Evolutionary conservation across 2,888 invertebrate genomes (phyloP), one percentile per base, ranked within the genome.

Genomic region (Eurytoma adleriae): DNA sequence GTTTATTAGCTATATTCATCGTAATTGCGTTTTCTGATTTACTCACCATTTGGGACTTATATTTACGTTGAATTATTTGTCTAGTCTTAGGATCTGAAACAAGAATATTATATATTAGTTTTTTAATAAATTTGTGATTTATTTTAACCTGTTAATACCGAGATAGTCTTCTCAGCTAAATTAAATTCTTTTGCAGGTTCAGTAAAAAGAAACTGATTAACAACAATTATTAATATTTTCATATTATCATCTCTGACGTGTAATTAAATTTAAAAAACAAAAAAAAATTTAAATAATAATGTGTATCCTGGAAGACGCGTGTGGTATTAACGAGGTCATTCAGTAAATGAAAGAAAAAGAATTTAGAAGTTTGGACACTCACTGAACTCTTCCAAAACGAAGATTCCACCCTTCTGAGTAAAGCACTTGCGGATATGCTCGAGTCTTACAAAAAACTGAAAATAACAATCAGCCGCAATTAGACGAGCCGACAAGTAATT

Each of bases 331-430:
- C 40, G 40, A 40, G 40, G 40, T 40, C 40, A 40, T 40, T 40
- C 40, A 7, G 40, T 40, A 40, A 40, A 40, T 7, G 40, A 40
- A 40, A 40, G 7, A 40, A 40, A 40, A 40, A 40, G 7, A 40
- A 40, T 40, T 40, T 40, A 40, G 40, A 40, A 40, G 40, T n/a
- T 50, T 69, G 4, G 68, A 83, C 87, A 96, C 98, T 98, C 94
- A 99, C 99, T 99, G 93, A 96, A 99, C 95, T 99, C 99, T 93
- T 99, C 99, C 92, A 99, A 94, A 90, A 99, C 96, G 94, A 99
- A 99, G 92, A 99, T 96, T 91, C 98, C 98, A 91, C 99, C 99
- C 92, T 98, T 99, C 92, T 98, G 98, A 82, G 99, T 99, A 93
- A 99, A 99, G 93, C 99, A 99, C 93, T 99, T 99, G 92, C 98